Evolutionary conservation across 2,888 invertebrate genomes (phyloP).

Genomic region (Hypena proboscidalis): DNA sequence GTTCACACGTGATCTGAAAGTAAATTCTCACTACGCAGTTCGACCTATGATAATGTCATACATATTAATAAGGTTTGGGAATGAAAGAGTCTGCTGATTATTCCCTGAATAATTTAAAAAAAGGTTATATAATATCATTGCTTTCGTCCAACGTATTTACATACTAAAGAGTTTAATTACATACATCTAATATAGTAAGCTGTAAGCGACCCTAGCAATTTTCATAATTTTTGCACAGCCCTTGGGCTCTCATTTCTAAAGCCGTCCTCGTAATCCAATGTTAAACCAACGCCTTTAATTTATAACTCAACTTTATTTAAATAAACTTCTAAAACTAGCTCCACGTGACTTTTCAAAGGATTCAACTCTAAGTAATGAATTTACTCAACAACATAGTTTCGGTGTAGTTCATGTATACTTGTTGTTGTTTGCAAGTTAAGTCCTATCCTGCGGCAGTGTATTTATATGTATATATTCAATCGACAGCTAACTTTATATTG

Average conservation of each 20-base stretch:
- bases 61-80: slow-evolving; percentile 44
- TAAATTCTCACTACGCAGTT: neutral
- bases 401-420: slow-evolving; percentile 31
- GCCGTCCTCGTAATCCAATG: slow-evolving; percentile 35
- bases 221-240: slow-evolving; percentile 50
- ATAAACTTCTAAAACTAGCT: slow-evolving; percentile 8
- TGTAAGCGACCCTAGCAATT: slow-evolving; percentile 43
- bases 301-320: slow-evolving; percentile 17
- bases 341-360: slow-evolving; percentile 6
- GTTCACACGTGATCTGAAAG: neutral
- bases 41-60: slow-evolving; percentile 15
- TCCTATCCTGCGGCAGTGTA: slow-evolving; percentile 12
- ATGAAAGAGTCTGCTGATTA: slow-evolving; percentile 49
- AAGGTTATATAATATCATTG: slow-evolving; percentile 55
- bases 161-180: slow-evolving; percentile 57
- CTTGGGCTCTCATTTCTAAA: slow-evolving; percentile 43
- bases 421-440: slow-evolving; percentile 20
- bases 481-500: slow-evolving; percentile 62
- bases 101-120: slow-evolving; percentile 58
- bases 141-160: slow-evolving; percentile 56
- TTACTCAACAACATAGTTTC: slow-evolving; percentile 16
- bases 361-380: slow-evolving; percentile 12
- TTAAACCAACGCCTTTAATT: slow-evolving; percentile 13
- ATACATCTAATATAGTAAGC: slow-evolving; percentile 48
- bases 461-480: slow-evolving; percentile 34